Conservation (phyloP, 2,113 vertebrate species). For the Vombatus ursinus region DNA sequence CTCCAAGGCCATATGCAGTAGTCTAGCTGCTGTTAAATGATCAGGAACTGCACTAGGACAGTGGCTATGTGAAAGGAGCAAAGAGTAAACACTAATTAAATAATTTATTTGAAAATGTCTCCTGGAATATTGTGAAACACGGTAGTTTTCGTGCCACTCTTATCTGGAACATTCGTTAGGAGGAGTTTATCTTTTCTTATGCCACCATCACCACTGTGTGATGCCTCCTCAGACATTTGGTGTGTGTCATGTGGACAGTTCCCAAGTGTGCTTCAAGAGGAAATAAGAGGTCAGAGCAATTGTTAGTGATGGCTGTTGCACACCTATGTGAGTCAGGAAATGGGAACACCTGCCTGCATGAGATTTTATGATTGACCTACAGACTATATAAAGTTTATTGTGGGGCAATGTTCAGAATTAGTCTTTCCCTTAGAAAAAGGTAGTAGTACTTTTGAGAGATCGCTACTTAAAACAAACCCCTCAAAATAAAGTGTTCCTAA, state of each 20-base stretch:
- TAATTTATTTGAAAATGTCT: background rate
- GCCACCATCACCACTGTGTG: background rate
- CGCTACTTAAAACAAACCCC: constrained; percentile 20
- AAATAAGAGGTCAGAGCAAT: constrained; percentile 46
- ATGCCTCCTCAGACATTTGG: constrained; percentile 13
- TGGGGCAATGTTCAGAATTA: constrained; percentile 58
- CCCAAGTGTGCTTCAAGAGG: constrained; percentile 16
- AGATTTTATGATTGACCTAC: constrained; percentile 25
- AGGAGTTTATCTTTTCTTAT: background rate
- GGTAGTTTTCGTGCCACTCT: background rate
- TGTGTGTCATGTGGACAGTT: background rate
- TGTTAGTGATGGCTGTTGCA: constrained; percentile 34
- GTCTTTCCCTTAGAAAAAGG: constrained; percentile 36
- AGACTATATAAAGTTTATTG: constrained; percentile 34
- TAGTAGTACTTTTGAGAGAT: constrained; percentile 55
- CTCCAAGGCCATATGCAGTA: background rate
- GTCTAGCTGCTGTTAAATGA: background rate
- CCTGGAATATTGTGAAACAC: background rate
- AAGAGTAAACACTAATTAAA: background rate
- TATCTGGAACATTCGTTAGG: constrained; percentile 9
- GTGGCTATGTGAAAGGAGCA: background rate
- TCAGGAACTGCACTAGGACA: background rate
- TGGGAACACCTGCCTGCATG: constrained; percentile 27
- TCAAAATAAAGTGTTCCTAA: constrained; percentile 46
- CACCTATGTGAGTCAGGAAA: background rate